Percentiles rank a stretch among this genome's conserved stretches.
Evolutionary conservation across 2,888 invertebrate species (phyloP).

Genomic region (Dromius quadrimaculatus): DNA sequence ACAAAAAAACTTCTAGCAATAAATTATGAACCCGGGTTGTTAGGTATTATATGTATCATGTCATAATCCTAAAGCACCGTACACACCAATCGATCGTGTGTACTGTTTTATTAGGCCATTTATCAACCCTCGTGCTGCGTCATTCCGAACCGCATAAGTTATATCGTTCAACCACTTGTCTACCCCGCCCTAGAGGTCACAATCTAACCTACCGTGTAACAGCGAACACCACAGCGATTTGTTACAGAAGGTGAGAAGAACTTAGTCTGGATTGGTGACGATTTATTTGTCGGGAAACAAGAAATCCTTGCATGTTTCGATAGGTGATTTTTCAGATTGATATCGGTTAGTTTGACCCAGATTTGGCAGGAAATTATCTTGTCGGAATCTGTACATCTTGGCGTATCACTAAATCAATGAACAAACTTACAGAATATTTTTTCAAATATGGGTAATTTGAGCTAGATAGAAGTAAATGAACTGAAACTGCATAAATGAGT

Average conservation of each 20-base stretch:
- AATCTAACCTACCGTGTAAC: not conserved
- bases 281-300: too few relatives aligned
- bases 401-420: too few relatives aligned
- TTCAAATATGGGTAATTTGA: too few relatives aligned
- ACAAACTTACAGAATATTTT: too few relatives aligned
- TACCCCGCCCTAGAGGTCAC: conserved; percentile 8
- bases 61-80: conserved; percentile 41
- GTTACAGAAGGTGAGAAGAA: conserved; percentile 13
- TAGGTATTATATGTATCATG: conserved; percentile 32
- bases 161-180: not conserved
- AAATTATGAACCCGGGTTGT: conserved; percentile 16
- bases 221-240: conserved; percentile 18
- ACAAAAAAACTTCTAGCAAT: not conserved
- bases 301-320: too few relatives aligned
- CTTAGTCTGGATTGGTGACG: too few relatives aligned
- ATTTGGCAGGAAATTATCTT: too few relatives aligned
- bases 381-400: too few relatives aligned
- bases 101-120: conserved; percentile 38
- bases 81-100: conserved; percentile 31
- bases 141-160: conserved; percentile 31
- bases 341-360: too few relatives aligned
- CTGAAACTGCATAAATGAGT: too few relatives aligned
- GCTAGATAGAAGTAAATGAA: too few relatives aligned
- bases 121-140: conserved; percentile 12
- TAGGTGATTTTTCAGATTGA: too few relatives aligned